Evolutionary conservation across 1,140 invertebrate species (phyloP), one percentile per base, ranked within the genome.

Genomic region (Aphelinus certus): DNA sequence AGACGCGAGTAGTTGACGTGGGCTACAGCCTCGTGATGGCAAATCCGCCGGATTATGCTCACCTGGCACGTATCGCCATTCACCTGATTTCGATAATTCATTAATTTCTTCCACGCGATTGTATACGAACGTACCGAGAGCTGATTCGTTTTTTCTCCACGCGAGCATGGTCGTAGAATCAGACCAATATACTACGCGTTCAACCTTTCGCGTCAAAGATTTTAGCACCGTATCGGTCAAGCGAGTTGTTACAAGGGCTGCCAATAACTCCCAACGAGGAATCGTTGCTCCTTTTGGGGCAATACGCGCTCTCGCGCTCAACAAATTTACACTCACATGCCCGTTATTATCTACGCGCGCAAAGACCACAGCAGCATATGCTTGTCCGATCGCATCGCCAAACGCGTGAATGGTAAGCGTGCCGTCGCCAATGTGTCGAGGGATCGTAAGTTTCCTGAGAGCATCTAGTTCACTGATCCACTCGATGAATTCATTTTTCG

Each of bases 1-100:
- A n/a, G n/a, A n/a, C n/a, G n/a, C 5, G 87, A 83, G 43, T 10
- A 87, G 77, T 48, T 69, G 60, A 7, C 26, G 26, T 10, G 26
- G 60, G 7, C 5, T 26, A 65, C 60, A 73, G 3, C 64, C 63
- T 0, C 71, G 51, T 3, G 62, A 72, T 2, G 63, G 71, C 3
- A 65, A 43, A 60, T 88, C 86, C 5, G 85, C 86, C n/a, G 86
- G 83, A 77, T 88, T 88, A 7, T 73, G 43, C 26, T 74, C 56
- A 9, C 84, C 84, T 2, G 85, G 83, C 5, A 87, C 76, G 77
- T 87, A 81, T 48, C 73, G 47, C 85, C 86, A 88, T 1, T 77
- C 47, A 53, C 73, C 46, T 2, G 72, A 60, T 46, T 77, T 51
- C 46, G 83, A 78, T 7, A 81, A 64, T 42, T 65, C 57, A 45